Evolutionary conservation across 2,888 invertebrate genomes (phyloP).

Genomic region (Mimas tiliae): DNA sequence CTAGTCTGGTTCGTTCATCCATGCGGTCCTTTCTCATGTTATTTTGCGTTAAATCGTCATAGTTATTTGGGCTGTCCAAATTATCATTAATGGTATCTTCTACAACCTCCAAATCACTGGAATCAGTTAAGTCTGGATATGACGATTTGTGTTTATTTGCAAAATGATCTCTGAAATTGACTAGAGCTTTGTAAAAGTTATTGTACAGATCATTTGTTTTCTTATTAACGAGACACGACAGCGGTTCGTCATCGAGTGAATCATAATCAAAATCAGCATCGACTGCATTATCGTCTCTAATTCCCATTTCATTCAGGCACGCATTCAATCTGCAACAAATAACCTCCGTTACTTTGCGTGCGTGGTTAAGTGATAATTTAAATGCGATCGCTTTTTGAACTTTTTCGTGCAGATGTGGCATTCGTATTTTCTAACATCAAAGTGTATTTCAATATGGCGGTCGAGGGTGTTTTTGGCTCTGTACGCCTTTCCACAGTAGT

Average conservation of each 20-base stretch:
- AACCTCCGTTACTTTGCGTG: conserved; percentile 61
- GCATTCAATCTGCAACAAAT: conserved; percentile 70
- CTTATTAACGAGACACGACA: conserved; percentile 49
- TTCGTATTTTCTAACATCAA: conserved; percentile 56
- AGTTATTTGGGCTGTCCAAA: conserved; percentile 38
- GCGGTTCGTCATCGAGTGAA: conserved; percentile 56
- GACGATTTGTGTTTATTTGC: conserved; percentile 44
- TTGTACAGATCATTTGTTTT: conserved; percentile 48
- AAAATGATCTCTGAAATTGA: conserved; percentile 65
- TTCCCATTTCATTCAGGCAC: conserved; percentile 35
- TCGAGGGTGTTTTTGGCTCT: conserved; percentile 61
- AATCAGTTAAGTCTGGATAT: conserved; percentile 54
- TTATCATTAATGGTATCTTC: conserved; percentile 21
- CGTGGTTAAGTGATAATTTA: conserved; percentile 65
- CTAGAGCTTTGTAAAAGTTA: conserved; percentile 61
- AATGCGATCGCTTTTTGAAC: conserved; percentile 68
- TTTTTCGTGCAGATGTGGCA: conserved; percentile 63
- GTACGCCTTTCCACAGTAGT: conserved; percentile 65
- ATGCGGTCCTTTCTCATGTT: conserved; percentile 66
- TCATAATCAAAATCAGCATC: background rate
- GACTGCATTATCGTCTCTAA: background rate
- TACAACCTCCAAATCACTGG: conserved; percentile 48
- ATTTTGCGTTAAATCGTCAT: conserved; percentile 67
- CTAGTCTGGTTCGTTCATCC: conserved; percentile 64
- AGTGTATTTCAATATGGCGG: conserved; percentile 63